Base-by-base conservation (phyloP, 2,797 vertebrate species). In the Craterocephalus amniculus region DNA sequence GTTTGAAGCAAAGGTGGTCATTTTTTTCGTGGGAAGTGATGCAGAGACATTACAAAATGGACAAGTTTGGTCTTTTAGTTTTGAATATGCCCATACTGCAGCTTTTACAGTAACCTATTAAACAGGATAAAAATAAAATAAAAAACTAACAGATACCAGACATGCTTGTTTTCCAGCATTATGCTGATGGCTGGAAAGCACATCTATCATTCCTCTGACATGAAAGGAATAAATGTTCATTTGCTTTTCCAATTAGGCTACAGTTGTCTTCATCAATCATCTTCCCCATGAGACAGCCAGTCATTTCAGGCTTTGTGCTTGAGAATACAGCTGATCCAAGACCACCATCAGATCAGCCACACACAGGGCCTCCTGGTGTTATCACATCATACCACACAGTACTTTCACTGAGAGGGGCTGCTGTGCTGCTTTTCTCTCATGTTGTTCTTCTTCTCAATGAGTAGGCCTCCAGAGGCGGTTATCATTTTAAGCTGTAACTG, bases 211-310 rank as follows among this genome's bases (percentile, higher is more conserved):
- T 68, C 40, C 27, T 69, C 58, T 63, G 40, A 75, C 59, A 80
- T 73, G 43, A 72, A 55, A 76, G 54, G 29, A 72, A 74, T 72
- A 58, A 35, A 56, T 10, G 34, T 69, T 79, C 38, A 78, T 83
- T 80, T 74, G 31, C 63, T 74, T 59, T 55, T 36, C 32, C 66
- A 65, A 67, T 70, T 59, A 63, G 43, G 62, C 24, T 57, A 56
- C 35, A 29, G 29, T 51, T 70, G 62, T 73, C 70, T 76, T 57
- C 36, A 78, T 71, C 58, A 61, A 65, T 76, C 67, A 68, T 26
- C 48, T 56, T 61, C 67, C 76, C 45, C 16, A 45, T 20, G 6
- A 59, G 34, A 73, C 27, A 76, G n/a, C n/a, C 31, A 59, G 51
- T 64, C 70, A 58, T 78, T 49, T 72, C 51, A 56, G 58, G 49